Conservation (phyloP, 2,888 invertebrate genomes). For the Tiliacea aurago region DNA sequence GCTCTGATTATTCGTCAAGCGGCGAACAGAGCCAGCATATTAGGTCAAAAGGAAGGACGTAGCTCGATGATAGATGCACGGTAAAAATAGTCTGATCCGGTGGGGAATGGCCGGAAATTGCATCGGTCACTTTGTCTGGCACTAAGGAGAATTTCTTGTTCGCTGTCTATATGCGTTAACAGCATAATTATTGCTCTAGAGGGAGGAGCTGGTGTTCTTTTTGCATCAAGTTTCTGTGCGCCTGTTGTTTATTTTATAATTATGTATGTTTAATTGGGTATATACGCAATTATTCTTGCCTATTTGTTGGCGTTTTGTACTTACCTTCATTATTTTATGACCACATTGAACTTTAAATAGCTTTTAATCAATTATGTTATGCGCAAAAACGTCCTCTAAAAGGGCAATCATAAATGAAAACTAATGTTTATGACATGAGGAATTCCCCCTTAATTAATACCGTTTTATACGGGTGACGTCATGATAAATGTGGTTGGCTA, state of each 20-base stretch:
- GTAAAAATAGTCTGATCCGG: conserved; percentile 62
- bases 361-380: conserved; percentile 29
- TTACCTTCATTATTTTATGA: neutral
- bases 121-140: conserved; percentile 57
- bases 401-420: conserved; percentile 31
- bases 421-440: conserved; percentile 31
- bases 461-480: conserved; percentile 24
- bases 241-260: neutral
- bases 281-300: neutral
- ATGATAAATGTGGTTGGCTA: conserved; percentile 35
- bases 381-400: conserved; percentile 16
- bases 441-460: conserved; percentile 25
- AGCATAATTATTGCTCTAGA: conserved; percentile 12
- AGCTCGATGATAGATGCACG: conserved; percentile 56
- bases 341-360: conserved; percentile 12
- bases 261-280: neutral
- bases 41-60: conserved; percentile 64
- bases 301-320: neutral
- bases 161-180: conserved; percentile 20
- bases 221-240: neutral
- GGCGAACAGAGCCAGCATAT: conserved; percentile 34
- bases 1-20: conserved; percentile 20
- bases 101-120: conserved; percentile 61
- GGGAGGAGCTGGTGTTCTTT: neutral
- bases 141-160: conserved; percentile 38